Evolutionary conservation across 2,797 vertebrate genomes (phyloP).

Genomic region (Ctenosaura bakeri): DNA sequence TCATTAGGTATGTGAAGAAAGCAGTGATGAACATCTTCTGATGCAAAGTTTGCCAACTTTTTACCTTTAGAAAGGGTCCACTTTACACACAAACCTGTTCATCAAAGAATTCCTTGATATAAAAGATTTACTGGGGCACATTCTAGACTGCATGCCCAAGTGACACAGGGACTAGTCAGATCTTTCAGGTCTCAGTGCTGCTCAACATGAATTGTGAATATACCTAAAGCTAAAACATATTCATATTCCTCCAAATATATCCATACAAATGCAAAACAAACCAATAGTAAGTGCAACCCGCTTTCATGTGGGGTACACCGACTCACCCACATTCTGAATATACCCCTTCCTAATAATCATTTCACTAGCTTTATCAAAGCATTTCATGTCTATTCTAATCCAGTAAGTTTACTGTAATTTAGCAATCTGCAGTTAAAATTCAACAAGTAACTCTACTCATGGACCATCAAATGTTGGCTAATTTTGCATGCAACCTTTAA

Average conservation of each 20-base stretch:
- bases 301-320: neutral
- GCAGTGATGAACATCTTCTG: neutral
- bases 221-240: neutral
- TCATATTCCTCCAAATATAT: neutral
- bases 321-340: neutral
- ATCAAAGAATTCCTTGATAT: neutral
- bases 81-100: neutral
- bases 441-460: no score
- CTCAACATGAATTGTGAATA: neutral
- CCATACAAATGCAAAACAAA: neutral
- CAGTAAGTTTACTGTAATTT: no score
- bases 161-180: neutral
- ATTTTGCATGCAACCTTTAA: no score
- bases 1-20: no score
- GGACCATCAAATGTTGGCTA: no score
- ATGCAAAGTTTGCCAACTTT: neutral
- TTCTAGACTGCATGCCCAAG: neutral
- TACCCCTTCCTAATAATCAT: neutral
- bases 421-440: no score
- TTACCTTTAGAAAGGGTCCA: neutral
- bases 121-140: neutral
- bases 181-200: neutral
- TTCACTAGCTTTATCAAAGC: constrained; percentile 19
- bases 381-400: constrained; percentile 6
- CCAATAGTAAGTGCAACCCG: neutral